phyloP scores from a whole-genome alignment of 2,797 vertebrate genomes.

The Spatula versicolor region DNA sequence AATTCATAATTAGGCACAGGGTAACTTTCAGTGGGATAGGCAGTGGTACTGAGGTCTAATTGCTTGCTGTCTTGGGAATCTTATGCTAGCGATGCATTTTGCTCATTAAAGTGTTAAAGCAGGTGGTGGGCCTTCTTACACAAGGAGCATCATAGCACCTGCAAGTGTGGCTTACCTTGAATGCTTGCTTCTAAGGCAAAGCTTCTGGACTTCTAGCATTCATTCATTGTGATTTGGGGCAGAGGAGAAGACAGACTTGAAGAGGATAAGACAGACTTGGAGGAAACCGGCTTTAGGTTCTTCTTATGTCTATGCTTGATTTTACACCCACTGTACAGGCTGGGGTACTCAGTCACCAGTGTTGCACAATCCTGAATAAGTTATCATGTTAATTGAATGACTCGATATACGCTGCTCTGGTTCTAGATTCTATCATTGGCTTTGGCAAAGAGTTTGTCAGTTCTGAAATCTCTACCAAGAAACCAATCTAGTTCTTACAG shows the following conservation, averaged over 20 bases:
- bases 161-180: not conserved
- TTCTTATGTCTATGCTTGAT: fast-evolving
- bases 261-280: not conserved
- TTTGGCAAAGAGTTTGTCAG: not conserved
- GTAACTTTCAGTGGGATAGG: not conserved
- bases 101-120: not conserved
- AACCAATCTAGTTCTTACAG: not conserved
- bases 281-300: not conserved
- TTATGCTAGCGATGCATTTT: not conserved
- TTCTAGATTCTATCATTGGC: not conserved
- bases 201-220: not conserved
- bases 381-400: not conserved
- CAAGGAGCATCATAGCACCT: not conserved
- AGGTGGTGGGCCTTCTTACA: not conserved
- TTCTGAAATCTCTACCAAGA: conserved; percentile 11
- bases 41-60: not conserved
- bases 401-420: not conserved
- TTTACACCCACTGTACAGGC: not conserved
- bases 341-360: not conserved
- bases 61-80: not conserved
- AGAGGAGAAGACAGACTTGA: too few species aligned
- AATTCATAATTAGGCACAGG: not conserved
- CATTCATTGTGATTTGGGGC: not conserved
- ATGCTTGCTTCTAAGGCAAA: not conserved
- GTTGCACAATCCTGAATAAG: not conserved